Conservation (phyloP, 2,888 invertebrate genomes). For the Luperina testacea region DNA sequence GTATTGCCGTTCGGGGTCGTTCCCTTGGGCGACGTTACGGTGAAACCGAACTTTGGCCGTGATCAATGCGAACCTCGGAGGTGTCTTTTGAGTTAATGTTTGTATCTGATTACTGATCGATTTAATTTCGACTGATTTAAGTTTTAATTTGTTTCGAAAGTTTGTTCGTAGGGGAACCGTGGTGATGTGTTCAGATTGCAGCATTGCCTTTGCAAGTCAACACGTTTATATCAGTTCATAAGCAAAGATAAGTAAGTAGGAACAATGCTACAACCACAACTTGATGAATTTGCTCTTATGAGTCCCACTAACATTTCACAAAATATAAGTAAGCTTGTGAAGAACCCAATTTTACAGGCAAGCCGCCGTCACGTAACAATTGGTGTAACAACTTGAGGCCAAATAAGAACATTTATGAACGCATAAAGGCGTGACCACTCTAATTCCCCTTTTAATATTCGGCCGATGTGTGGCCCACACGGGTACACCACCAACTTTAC, state of each 20-base stretch:
- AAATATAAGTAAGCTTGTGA: constrained; percentile 45
- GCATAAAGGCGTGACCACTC: constrained; percentile 79
- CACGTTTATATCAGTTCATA: neutral
- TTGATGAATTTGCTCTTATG: neutral
- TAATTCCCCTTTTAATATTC: constrained; percentile 88
- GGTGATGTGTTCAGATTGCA: neutral
- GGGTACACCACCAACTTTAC: constrained; percentile 79
- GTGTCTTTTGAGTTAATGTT: constrained; percentile 84
- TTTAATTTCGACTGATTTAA: constrained; percentile 69
- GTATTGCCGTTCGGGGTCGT: constrained; percentile 73
- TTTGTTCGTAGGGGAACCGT: neutral
- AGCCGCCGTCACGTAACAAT: constrained; percentile 74
- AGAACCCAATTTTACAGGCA: constrained; percentile 53
- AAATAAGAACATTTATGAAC: constrained; percentile 84
- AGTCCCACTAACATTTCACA: constrained; percentile 11
- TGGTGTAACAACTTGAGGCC: constrained; percentile 74
- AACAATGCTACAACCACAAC: neutral
- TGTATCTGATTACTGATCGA: constrained; percentile 78
- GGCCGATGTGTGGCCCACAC: constrained; percentile 79
- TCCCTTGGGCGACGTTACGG: constrained; percentile 85
- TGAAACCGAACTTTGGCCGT: constrained; percentile 84
- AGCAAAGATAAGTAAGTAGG: no score
- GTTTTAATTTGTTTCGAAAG: constrained; percentile 64
- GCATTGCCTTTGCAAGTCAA: neutral
- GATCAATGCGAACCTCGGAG: constrained; percentile 85